These are phyloP conservation scores for Pteronura brasiliensis DNA, from an alignment of 2,113 vertebrate genomes.

Conservation along the genomic window DNA sequence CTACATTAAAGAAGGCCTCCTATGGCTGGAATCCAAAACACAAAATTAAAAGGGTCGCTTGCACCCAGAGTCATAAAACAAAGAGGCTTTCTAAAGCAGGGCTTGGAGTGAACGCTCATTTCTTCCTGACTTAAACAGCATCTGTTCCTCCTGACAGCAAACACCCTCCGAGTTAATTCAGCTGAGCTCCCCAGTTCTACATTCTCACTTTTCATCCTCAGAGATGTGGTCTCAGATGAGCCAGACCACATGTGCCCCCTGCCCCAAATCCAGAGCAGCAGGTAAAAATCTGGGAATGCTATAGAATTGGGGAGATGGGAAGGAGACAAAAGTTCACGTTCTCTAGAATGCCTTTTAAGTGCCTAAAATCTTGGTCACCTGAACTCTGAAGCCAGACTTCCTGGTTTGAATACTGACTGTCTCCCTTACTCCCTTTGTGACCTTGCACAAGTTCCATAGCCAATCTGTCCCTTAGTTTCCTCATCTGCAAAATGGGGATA, in stretches of 20 bases:
- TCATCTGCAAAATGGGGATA: background rate
- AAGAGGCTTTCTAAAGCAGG: conserved; percentile 69
- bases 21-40: conserved; percentile 73
- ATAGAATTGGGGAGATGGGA: background rate
- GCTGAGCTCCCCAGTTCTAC: background rate
- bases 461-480: background rate
- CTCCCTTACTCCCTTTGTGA: background rate
- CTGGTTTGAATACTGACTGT: background rate
- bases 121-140: conserved; percentile 63
- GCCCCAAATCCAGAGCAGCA: conserved; percentile 49
- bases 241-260: conserved; percentile 10
- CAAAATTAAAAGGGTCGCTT: conserved; percentile 75
- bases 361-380: background rate
- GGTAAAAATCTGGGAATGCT: conserved; percentile 32
- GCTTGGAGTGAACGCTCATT: conserved; percentile 50
- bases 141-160: conserved; percentile 52
- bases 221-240: conserved; percentile 14
- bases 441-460: background rate
- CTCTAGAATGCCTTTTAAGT: background rate
- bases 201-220: conserved; percentile 52
- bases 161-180: conserved; percentile 36
- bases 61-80: conserved; percentile 74
- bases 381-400: background rate
- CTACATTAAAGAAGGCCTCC: conserved; percentile 74
- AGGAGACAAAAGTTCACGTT: background rate